Base-by-base conservation (phyloP, 2,113 vertebrate species). In the Apaloderma vittatum region DNA sequence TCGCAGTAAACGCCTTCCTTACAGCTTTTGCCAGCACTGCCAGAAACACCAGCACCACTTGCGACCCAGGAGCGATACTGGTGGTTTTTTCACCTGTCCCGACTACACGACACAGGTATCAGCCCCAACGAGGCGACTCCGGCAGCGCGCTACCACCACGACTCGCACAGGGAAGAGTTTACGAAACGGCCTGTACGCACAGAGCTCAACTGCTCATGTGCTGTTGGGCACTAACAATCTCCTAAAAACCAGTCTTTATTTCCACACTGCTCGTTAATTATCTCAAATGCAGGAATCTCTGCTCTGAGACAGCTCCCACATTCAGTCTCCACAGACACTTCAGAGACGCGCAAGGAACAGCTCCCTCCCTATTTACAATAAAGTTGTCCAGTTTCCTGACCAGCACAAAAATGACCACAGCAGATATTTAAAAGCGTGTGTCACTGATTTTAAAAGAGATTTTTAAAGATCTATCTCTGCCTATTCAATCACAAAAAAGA, bases 401-500 rank as follows among this genome's bases (percentile, higher is more conserved):
- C 89, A 62, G 80, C 65, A 68, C 0, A 62, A 70, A 61, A 91
- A 87, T 3, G 8, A 94, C 59, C n/a, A 43, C 52, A 81, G 61
- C 68, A 72, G 49, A 84, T 65, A 36, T 76, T 68, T 61, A 7
- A 82, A 40, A 90, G 79, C 3, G 34, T 4, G 37, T 63, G 66
- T 36, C 66, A 37, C 32, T 0, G 0, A 23, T 49, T 86, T 78
- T 70, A 40, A 71, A 81, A 84, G 68, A 86, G 0, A 23, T 49
- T 86, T 78, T 70, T 45, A 71, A 81, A 84, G 68, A 86, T 62
- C 79, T 36, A 16, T 63, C 83, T 78, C n/a, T 11, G 61, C 5
- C 30, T 72, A 63, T 40, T 95, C 94, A 76, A 84, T 79, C 70
- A 91, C 77, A 52, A 27, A 89, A 96, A 85, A 48, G 84, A 82